A percentile compares a stretch with the other conserved stretches of the same genome.
Evolutionary conservation across 2,797 vertebrate species (phyloP).

Genomic region (Scyliorhinus canicula): DNA sequence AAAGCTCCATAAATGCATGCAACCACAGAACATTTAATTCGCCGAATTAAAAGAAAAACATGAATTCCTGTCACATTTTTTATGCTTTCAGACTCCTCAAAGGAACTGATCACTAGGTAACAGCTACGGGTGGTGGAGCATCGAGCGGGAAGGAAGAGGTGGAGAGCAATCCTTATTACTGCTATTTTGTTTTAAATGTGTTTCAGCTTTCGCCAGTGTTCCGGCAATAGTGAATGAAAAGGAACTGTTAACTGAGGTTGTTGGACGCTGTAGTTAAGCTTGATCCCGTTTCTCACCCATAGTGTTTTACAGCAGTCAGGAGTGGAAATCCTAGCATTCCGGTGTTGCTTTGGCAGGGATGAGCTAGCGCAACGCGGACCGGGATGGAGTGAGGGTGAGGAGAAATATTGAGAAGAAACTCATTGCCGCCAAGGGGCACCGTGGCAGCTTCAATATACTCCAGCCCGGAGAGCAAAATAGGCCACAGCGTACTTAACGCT

Average conservation of each 20-base stretch:
- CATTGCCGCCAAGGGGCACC: not conserved
- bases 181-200: not conserved
- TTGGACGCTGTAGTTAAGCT: not conserved
- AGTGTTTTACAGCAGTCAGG: not conserved
- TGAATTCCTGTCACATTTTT: not conserved
- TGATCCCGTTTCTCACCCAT: not conserved
- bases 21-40: conserved; percentile 21
- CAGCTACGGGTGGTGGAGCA: not conserved
- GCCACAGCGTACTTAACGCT: not conserved
- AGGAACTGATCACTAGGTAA: conserved; percentile 15
- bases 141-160: not conserved
- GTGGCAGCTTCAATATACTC: not conserved
- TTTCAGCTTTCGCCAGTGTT: not conserved
- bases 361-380: not conserved
- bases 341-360: not conserved
- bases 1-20: conserved; percentile 1
- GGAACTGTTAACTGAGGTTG: not conserved
- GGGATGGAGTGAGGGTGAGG: not conserved
- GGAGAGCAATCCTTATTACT: not conserved
- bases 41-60: conserved; percentile 4
- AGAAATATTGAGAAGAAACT: not conserved
- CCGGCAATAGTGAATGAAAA: not conserved
- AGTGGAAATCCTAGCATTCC: not conserved
- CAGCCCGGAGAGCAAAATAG: not conserved
- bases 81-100: not conserved